phyloP scores from a whole-genome alignment of 2,797 vertebrate genomes.

The Tarsius wallacei region DNA sequence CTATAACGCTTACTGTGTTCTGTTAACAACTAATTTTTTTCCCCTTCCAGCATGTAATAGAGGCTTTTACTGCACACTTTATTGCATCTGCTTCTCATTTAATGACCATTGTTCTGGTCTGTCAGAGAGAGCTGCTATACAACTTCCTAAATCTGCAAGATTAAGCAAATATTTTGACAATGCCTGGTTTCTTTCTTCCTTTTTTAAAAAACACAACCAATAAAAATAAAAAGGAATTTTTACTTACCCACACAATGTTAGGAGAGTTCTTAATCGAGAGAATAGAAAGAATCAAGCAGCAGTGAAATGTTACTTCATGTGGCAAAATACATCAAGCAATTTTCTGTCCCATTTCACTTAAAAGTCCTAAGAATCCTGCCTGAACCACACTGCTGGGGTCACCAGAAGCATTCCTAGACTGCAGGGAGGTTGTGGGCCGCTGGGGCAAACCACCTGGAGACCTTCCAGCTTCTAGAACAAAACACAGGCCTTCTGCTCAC shows the following conservation, averaged over 20 bases:
- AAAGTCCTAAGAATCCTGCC: constrained; percentile 3
- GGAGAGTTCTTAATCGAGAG: constrained; percentile 87
- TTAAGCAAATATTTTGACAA: constrained; percentile 93
- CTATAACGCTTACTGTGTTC: constrained; percentile 86
- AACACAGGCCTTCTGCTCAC: background rate
- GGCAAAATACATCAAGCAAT: constrained; percentile 86
- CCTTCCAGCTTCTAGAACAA: background rate
- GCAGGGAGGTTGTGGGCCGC: background rate
- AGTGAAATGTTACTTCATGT: constrained; percentile 84
- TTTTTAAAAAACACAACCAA: constrained; percentile 78
- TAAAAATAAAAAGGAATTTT: constrained; percentile 87
- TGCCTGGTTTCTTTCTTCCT: constrained; percentile 78
- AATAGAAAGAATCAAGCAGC: constrained; percentile 84
- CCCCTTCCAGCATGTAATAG: constrained; percentile 79
- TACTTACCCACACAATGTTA: constrained; percentile 84
- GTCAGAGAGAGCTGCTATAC: constrained; percentile 87
- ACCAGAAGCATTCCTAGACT: background rate
- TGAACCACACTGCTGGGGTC: constrained; percentile 4
- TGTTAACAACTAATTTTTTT: constrained; percentile 85
- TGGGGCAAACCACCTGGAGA: background rate
- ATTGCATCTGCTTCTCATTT: constrained; percentile 91
- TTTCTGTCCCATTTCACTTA: constrained; percentile 82
- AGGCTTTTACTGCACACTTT: constrained; percentile 85
- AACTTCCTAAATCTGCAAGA: constrained; percentile 90
- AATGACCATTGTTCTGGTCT: constrained; percentile 91